Percentiles rank a stretch among this genome's conserved stretches.
phyloP scores from a whole-genome alignment of 2,113 vertebrate genomes.

The Panurus biarmicus region DNA sequence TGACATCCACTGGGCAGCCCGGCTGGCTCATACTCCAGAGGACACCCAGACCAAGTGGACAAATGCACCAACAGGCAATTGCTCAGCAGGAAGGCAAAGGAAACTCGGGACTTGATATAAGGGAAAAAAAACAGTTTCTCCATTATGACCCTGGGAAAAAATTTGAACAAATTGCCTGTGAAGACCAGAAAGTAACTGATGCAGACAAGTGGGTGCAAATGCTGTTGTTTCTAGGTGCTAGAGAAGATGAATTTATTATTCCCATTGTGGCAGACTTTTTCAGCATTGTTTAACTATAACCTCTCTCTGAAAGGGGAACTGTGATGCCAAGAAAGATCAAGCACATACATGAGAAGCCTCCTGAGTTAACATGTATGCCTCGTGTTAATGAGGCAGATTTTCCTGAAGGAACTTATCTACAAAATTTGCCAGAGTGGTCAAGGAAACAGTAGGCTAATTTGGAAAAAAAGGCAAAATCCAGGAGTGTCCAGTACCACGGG shows the following conservation, averaged over 20 bases:
- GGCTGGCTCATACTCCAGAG: neutral
- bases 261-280: neutral
- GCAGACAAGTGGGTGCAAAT: neutral
- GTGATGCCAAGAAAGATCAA: neutral
- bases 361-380: neutral
- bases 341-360: neutral
- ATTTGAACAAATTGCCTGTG: neutral
- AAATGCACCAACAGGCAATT: neutral
- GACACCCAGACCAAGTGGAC: neutral
- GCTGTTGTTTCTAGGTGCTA: neutral
- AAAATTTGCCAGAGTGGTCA: neutral
- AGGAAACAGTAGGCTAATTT: neutral
- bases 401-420: neutral
- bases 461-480: neutral
- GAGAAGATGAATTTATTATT: neutral
- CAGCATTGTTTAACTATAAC: neutral
- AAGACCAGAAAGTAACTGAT: neutral
- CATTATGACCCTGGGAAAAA: neutral
- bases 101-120: neutral
- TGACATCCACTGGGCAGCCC: fast-evolving
- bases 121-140: neutral
- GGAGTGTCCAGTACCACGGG: neutral
- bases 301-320: neutral
- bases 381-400: neutral
- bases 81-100: neutral